A percentile compares a stretch with the other conserved stretches of the same genome.
Conservation (phyloP, 2,888 invertebrate genomes). For the Esperia sulphurella region DNA sequence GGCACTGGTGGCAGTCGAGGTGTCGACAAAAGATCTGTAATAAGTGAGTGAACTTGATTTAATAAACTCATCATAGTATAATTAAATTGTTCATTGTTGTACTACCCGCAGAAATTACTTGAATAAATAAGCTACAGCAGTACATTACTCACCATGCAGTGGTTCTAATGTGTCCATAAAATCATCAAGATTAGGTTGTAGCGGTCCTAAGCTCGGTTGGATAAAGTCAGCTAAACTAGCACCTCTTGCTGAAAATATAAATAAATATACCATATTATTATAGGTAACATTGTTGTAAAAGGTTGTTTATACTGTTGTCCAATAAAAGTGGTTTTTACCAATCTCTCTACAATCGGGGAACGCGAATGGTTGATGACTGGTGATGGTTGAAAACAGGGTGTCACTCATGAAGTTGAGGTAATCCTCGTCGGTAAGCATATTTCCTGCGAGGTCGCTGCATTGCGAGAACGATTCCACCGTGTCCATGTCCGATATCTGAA, state of each 20-base stretch:
- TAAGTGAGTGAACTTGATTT: background rate
- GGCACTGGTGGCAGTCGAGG: constrained; percentile 80
- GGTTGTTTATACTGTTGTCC: too few relatives aligned
- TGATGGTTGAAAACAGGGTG: constrained; percentile 92
- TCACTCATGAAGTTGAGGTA: constrained; percentile 94
- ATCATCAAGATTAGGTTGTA: constrained; percentile 98
- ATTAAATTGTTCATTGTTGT: background rate
- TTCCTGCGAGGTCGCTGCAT: constrained; percentile 82
- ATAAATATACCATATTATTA: background rate
- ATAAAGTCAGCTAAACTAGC: constrained; percentile 97
- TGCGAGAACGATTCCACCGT: constrained; percentile 85
- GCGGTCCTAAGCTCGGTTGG: constrained; percentile 97
- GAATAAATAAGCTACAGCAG: too few relatives aligned
- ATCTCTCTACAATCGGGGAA: constrained; percentile 99
- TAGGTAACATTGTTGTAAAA: too few relatives aligned
- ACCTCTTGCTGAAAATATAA: constrained; percentile 83
- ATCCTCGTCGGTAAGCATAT: constrained; percentile 91
- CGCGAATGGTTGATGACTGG: constrained; percentile 91
- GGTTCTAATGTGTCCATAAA: constrained; percentile 95
- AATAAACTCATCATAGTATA: background rate
- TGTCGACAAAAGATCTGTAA: constrained; percentile 57
- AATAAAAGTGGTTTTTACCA: constrained; percentile 78
- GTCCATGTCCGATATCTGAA: constrained; percentile 85
- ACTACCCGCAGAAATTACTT: too few relatives aligned
- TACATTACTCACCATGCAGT: constrained; percentile 81